Evolutionary conservation across 2,113 vertebrate species (phyloP).

Genomic region (Upupa epops): DNA sequence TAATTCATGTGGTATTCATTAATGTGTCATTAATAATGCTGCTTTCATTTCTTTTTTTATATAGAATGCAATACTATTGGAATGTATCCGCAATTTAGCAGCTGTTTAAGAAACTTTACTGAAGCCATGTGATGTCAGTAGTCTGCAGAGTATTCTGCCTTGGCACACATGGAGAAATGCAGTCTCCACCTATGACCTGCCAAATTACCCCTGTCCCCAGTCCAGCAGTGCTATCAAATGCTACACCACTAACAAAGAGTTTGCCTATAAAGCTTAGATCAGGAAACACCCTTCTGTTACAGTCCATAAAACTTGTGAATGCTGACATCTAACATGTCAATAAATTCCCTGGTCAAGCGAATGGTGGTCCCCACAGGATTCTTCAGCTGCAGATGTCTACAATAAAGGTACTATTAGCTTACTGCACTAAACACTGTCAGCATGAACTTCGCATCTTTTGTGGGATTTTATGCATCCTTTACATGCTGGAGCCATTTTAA

Average conservation of each 20-base stretch:
- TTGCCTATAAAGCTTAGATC: constrained; percentile 13
- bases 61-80: not conserved
- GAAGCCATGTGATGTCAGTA: not conserved
- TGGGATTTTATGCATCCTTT: constrained; percentile 13
- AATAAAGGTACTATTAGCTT: constrained; percentile 27
- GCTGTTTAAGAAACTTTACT: constrained; percentile 14
- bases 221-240: not conserved
- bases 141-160: not conserved
- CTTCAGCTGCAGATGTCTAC: constrained; percentile 31
- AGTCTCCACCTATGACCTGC: not conserved
- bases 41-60: constrained; percentile 52
- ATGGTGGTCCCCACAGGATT: constrained; percentile 34
- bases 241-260: not conserved
- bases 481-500: constrained; percentile 24
- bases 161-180: not conserved
- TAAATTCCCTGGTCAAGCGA: constrained; percentile 49
- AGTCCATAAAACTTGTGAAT: constrained; percentile 39
- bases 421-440: not conserved
- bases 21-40: constrained; percentile 54
- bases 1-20: constrained; percentile 71
- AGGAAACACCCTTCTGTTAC: constrained; percentile 51
- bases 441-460: constrained; percentile 13
- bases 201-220: not conserved
- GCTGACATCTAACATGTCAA: constrained; percentile 48
- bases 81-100: constrained; percentile 22